These are phyloP conservation scores for Mirza zaza DNA, from an alignment of 2,113 vertebrate species.

Conservation along the genomic window DNA sequence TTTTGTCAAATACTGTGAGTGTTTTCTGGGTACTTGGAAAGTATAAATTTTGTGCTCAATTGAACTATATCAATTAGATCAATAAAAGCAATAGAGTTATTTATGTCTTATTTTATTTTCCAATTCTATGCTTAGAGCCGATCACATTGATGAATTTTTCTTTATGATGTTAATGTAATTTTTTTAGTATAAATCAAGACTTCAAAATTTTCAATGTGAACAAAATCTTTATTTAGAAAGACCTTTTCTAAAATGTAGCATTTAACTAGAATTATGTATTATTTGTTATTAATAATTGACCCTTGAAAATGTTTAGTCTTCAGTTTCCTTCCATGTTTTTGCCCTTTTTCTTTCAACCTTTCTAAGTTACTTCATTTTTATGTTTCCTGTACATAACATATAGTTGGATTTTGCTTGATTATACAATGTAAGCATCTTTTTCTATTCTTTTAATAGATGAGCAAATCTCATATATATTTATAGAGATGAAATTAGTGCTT, in stretches of 20 bases:
- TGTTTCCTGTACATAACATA: not conserved
- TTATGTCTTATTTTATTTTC: not conserved
- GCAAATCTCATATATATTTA: not conserved
- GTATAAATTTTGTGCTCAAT: not conserved
- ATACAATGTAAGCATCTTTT: not conserved
- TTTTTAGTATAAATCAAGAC: not conserved
- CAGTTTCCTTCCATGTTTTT: not conserved
- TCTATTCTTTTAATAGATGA: not conserved
- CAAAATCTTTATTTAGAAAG: not conserved
- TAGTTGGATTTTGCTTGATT: not conserved
- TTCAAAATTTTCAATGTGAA: not conserved
- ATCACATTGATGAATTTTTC: not conserved
- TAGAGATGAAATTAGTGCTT: not conserved
- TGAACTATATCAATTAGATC: not conserved
- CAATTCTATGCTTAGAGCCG: not conserved
- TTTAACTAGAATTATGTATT: not conserved
- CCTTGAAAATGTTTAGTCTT: not conserved
- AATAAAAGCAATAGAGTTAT: not conserved
- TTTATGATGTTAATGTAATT: not conserved
- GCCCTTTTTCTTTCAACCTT: not conserved
- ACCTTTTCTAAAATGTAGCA: not conserved
- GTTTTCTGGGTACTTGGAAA: not conserved
- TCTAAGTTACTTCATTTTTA: not conserved
- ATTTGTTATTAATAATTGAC: not conserved
- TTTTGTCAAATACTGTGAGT: constrained; percentile 25